Conservation (phyloP, 2,797 vertebrate genomes). For the Pseudocheirus occidentalis region DNA sequence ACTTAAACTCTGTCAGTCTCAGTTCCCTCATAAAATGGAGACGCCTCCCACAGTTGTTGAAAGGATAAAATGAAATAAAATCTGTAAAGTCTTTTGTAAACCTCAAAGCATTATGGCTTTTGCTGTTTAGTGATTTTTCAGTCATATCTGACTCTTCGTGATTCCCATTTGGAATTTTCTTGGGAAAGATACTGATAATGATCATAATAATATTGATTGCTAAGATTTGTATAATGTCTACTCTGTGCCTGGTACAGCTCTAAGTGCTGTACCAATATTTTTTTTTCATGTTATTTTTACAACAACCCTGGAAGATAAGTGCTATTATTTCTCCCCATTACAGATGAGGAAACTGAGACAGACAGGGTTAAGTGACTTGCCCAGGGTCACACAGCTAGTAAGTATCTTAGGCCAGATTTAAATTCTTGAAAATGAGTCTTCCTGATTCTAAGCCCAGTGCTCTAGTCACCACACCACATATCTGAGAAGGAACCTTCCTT, state of each 20-base stretch:
- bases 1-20: neutral
- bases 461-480: neutral
- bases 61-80: neutral
- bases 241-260: neutral
- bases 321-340: neutral
- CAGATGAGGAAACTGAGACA: too few species aligned
- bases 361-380: too few species aligned
- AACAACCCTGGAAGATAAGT: neutral
- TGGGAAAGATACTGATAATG: too few species aligned
- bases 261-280: neutral
- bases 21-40: neutral
- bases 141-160: too few species aligned
- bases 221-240: neutral
- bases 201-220: neutral
- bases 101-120: neutral
- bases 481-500: neutral
- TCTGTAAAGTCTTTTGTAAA: neutral
- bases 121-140: too few species aligned
- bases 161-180: too few species aligned
- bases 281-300: neutral
- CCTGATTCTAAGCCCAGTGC: too few species aligned
- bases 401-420: too few species aligned
- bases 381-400: too few species aligned
- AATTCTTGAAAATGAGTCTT: too few species aligned
- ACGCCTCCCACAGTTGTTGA: neutral